phyloP scores from a whole-genome alignment of 1,140 invertebrate genomes.

The Drosophila jambulina region DNA sequence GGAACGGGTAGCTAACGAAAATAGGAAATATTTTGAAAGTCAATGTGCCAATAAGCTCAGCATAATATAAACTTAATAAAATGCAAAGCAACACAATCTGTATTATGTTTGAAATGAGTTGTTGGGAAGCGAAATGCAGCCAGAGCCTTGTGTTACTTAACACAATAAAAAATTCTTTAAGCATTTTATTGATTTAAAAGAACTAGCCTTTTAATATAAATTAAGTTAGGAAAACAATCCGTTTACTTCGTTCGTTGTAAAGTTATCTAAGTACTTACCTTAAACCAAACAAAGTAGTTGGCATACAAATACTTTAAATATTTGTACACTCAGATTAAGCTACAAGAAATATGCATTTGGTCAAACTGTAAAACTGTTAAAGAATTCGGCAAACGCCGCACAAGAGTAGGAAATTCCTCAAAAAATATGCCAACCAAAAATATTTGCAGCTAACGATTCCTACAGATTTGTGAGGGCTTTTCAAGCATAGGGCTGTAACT shows the following conservation, averaged over 20 bases:
- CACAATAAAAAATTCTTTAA: too few relatives aligned
- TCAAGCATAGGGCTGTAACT: neutral
- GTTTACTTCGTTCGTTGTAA: neutral
- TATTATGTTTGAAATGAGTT: neutral
- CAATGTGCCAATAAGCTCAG: neutral
- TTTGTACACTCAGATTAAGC: neutral
- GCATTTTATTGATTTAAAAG: too few relatives aligned
- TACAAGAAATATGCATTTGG: neutral
- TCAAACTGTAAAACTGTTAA: neutral
- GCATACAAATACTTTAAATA: neutral
- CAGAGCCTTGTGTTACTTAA: neutral
- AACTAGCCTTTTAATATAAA: neutral
- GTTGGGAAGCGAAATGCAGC: neutral
- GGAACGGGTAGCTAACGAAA: neutral
- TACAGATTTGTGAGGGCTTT: neutral
- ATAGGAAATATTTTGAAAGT: slow-evolving; percentile 2
- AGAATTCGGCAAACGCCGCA: neutral
- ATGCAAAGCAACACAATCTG: slow-evolving; percentile 3
- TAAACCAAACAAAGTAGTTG: neutral
- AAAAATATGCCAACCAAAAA: slow-evolving; percentile 4
- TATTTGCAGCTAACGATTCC: neutral
- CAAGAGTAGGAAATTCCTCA: neutral
- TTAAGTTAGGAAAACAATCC: neutral
- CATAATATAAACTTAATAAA: neutral
- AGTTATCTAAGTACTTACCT: neutral